Conservation (phyloP, 2,888 invertebrate species). For the Hydrotaea diabolus region DNA sequence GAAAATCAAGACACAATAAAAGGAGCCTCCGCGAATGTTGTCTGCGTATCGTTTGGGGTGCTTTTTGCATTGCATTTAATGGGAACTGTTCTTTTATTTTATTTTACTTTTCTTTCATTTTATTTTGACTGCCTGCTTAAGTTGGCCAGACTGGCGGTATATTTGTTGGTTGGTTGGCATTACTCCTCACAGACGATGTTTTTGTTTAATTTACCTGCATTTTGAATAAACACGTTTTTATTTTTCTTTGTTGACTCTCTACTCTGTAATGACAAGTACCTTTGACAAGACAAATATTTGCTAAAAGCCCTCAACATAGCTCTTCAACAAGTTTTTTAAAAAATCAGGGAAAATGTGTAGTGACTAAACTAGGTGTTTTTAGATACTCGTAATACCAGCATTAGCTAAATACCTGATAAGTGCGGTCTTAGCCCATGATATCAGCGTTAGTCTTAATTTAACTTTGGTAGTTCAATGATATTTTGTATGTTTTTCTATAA, state of each 20-base stretch:
- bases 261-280: background rate
- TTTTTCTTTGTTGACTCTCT: conserved; percentile 1
- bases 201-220: conserved; percentile 37
- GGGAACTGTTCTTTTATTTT: background rate
- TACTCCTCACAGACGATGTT: too few relatives aligned
- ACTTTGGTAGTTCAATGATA: background rate
- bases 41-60: background rate
- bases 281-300: background rate
- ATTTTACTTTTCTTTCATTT: background rate
- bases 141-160: background rate
- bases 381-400: too few relatives aligned
- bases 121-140: background rate
- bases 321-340: background rate
- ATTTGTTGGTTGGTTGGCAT: background rate
- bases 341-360: too few relatives aligned
- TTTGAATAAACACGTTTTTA: conserved; percentile 9
- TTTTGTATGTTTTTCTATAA: background rate
- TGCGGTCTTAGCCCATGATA: background rate
- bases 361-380: too few relatives aligned
- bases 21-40: background rate
- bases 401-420: too few relatives aligned
- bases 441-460: background rate
- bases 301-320: background rate
- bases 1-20: conserved; percentile 1
- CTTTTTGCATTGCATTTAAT: background rate